These are phyloP conservation scores for Steinernema carpocapsae DNA, from an alignment of 2,888 invertebrate genomes.

Conservation along the genomic window DNA sequence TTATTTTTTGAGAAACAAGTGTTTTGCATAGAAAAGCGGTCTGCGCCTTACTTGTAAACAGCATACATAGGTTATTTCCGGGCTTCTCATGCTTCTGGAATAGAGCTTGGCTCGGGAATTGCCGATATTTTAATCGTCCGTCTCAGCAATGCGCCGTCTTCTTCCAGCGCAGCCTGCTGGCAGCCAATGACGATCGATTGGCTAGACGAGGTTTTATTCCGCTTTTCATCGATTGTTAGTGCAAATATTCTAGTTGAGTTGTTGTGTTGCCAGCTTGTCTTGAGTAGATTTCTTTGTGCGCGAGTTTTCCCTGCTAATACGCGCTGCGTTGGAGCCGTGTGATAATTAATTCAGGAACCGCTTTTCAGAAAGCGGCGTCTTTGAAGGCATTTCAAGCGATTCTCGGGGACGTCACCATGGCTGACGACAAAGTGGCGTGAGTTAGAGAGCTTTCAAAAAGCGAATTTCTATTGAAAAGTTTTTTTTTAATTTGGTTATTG, in stretches of 20 bases:
- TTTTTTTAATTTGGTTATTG: no score
- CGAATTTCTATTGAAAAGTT: not conserved
- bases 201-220: constrained; percentile 31
- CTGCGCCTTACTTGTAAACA: no score
- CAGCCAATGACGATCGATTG: constrained; percentile 28
- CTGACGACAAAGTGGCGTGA: not conserved
- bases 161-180: constrained; percentile 29
- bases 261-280: constrained; percentile 21
- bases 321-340: no score
- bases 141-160: not conserved
- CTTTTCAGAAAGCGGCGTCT: no score
- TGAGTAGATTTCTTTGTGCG: constrained; percentile 1
- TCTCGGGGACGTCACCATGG: not conserved
- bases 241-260: constrained; percentile 28
- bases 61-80: no score
- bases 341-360: no score
- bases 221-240: constrained; percentile 34
- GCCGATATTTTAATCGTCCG: not conserved
- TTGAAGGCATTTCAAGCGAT: not conserved
- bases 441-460: not conserved
- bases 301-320: not conserved
- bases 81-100: no score
- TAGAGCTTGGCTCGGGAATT: no score
- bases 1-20: no score
- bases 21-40: no score